Evolutionary conservation across 2,888 invertebrate genomes (phyloP), one percentile per base, ranked within the genome.

Genomic region (Caenorhabditis sinica): DNA sequence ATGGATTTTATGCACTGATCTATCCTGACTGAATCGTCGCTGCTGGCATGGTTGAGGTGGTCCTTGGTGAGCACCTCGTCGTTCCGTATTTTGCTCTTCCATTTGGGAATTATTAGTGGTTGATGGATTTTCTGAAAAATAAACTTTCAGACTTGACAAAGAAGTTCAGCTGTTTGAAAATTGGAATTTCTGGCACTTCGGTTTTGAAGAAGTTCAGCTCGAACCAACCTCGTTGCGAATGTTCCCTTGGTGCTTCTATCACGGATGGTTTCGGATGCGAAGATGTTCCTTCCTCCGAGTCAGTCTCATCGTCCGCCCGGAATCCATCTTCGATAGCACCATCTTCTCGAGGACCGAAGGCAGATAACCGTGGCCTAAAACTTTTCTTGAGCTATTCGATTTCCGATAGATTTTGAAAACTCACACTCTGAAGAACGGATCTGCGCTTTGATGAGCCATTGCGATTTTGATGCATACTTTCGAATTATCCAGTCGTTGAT

Each of bases 361-460:
- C 76, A 28, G 84, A 84, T 17, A 80, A 25, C 1, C 80, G 63
- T 17, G 81, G 85, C 23, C 85, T 85, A 65, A 65, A 65, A 6
- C 30, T 33, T 13, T 40, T 40, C 33, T 6, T 6, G 4, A 36
- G 33, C 33, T 6, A 36, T 4, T 36, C 13, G 40, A n/a, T n/a
- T n/a, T 40, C 13, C 40, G 13, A 11, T 40, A 13, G 13, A 2
- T 40, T 40, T 2, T 11, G 9, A 43, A 63, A 43, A 53, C 96
- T 95, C 94, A 97, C 97, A 97, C 97, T 96, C 98, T 97, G 93
- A 98, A 98, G 88, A 97, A 95, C 90, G 97, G 97, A 94, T 98
- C 98, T 66, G 98, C 97, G 63, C 96, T 96, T 89, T 97, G 95
- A 95, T 98, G 96, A 92, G 96, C 96, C 96, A 98, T 96, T 93